Evolutionary conservation across 2,113 vertebrate species (phyloP), one percentile per base, ranked within the genome.

Genomic region (Aegithalos caudatus): DNA sequence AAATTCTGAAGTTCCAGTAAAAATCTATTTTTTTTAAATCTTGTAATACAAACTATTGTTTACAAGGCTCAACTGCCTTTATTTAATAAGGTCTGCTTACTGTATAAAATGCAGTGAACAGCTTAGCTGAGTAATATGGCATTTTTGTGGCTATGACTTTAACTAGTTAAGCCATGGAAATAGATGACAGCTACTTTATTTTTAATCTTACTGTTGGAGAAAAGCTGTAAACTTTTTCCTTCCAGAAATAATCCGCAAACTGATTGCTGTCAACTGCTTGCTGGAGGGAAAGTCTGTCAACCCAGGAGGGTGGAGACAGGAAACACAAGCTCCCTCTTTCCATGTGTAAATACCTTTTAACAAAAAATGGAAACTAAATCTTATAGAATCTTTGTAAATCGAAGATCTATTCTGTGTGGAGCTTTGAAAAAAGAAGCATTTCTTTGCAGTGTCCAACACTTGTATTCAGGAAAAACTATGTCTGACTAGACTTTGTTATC

Each of bases 181-280:
- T 12, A 82, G 54, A 94, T 90, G 92, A 92, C 92, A 95, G 80
- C 24, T 81, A 86, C 35, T 87, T 87, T 92, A n/a, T 88, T 94
- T 92, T 92, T 92, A 81, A 91, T 95, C 89, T 79, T 61, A 74
- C 48, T 81, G 56, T 84, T 74, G 73, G 94, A 94, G 71, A 80
- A 94, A 80, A 95, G 62, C 87, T 88, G 66, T 90, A 94, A 95
- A 97, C 81, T 78, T 86, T 88, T 70, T 80, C 74, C 62, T 93
- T 80, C 79, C 81, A 88, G 87, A 95, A 95, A 94, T 94, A 95
- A 85, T 91, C 90, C 51, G 1, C 89, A 88, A 90, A 89, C 65
- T 86, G 89, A 77, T 77, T 76, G 82, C 78, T 95, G 87, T 88
- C 94, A 91, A 88, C 74, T 90, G 87, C 62, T 47, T 54, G 74